phyloP scores from a whole-genome alignment of 2,888 invertebrate genomes.

The Ennomos quercinarius region DNA sequence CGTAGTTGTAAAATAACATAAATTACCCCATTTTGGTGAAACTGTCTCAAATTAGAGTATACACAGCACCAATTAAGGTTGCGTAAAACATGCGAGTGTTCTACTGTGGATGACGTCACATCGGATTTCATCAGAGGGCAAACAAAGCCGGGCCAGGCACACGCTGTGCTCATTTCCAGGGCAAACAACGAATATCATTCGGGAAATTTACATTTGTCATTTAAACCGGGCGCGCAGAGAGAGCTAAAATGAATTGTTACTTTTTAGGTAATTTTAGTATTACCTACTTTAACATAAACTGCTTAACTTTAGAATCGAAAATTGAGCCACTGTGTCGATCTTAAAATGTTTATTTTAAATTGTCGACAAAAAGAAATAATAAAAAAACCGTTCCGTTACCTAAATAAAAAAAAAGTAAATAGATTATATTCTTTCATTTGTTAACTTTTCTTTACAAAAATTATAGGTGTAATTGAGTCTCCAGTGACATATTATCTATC shows the following conservation, averaged over 20 bases:
- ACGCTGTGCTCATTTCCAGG: conserved; percentile 71
- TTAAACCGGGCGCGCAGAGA: conserved; percentile 28
- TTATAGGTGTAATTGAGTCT: conserved; percentile 11
- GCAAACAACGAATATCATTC: conserved; percentile 64
- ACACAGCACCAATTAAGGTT: conserved; percentile 45
- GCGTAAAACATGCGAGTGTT: conserved; percentile 53
- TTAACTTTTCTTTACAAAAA: neutral
- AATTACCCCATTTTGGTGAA: conserved; percentile 22
- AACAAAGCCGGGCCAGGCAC: conserved; percentile 67
- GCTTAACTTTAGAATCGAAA: too few species aligned
- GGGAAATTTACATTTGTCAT: conserved; percentile 52
- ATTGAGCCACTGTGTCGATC: too few species aligned
- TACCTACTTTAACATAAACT: too few species aligned
- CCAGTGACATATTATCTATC: conserved; percentile 13
- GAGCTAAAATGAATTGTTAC: conserved; percentile 28
- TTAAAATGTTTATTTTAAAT: too few species aligned
- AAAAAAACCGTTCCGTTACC: too few species aligned
- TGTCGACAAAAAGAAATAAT: too few species aligned
- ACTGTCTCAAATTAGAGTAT: conserved; percentile 26
- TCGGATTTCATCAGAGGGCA: conserved; percentile 69
- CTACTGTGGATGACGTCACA: conserved; percentile 66
- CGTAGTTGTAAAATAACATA: conserved; percentile 2
- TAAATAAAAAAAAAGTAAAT: too few species aligned
- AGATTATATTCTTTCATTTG: conserved; percentile 8
- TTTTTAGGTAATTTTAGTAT: conserved; percentile 5